Conservation (phyloP, 53 echinoderm and acorn worm species). For the Crossaster papposus region DNA sequence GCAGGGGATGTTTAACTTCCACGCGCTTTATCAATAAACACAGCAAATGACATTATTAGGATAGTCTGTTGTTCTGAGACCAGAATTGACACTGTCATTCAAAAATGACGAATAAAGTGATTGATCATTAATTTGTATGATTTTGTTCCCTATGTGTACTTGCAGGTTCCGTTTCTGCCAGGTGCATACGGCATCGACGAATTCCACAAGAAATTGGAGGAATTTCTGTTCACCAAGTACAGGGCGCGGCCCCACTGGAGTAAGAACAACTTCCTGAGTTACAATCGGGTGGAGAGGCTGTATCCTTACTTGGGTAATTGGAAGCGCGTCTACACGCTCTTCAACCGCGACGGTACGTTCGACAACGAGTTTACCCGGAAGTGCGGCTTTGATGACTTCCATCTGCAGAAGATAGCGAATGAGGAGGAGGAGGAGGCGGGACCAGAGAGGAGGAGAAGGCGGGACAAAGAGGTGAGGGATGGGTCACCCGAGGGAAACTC, state of each 20-base stretch:
- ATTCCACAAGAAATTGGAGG: constrained; percentile 87
- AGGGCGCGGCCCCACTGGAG: constrained; percentile 91
- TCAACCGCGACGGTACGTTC: constrained; percentile 83
- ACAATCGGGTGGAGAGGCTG: constrained; percentile 77
- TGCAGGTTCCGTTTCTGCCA: constrained; percentile 78
- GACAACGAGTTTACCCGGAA: constrained; percentile 96
- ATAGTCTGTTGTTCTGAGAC: no score
- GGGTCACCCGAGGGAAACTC: not conserved
- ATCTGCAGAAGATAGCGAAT: constrained; percentile 31
- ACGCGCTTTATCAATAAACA: no score
- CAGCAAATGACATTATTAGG: no score
- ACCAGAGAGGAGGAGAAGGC: not conserved
- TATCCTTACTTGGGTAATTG: constrained; percentile 87
- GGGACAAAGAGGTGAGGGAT: constrained; percentile 2
- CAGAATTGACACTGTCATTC: no score
- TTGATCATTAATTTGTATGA: not conserved
- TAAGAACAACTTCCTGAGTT: constrained; percentile 92
- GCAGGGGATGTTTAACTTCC: no score
- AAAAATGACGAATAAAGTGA: not conserved
- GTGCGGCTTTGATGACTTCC: constrained; percentile 90
- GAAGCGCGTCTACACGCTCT: constrained; percentile 84
- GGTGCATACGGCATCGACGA: constrained; percentile 93
- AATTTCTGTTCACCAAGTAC: constrained; percentile 79
- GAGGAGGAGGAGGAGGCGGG: not conserved
- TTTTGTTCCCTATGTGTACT: not conserved